Percentiles rank a stretch among this genome's conserved stretches.
These are phyloP conservation scores for Masnerella sp. DNA, from an alignment of 2,888 invertebrate species.

Conservation along the genomic window DNA sequence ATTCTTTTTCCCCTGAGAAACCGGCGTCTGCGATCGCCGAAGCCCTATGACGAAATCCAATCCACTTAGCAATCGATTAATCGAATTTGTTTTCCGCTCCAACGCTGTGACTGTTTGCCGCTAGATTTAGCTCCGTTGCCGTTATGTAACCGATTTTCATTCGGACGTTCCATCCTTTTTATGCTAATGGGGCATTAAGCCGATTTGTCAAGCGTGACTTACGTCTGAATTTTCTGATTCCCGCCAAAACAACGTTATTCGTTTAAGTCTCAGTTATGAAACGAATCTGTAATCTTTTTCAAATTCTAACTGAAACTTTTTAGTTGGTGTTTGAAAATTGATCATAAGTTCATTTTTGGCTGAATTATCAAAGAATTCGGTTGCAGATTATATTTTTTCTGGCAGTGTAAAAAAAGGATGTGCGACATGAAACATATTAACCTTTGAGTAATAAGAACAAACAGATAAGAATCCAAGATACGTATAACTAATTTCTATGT, in stretches of 20 bases:
- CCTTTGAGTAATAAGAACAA: too few species aligned
- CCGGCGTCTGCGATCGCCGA: slow-evolving; percentile 19
- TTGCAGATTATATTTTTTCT: too few species aligned
- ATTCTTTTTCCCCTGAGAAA: slow-evolving; percentile 18
- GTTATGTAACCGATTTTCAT: slow-evolving; percentile 45
- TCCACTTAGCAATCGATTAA: slow-evolving; percentile 51
- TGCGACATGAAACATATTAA: too few species aligned
- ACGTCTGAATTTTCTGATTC: slow-evolving; percentile 4
- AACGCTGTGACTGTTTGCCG: slow-evolving; percentile 18
- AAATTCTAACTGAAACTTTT: too few species aligned
- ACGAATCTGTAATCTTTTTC: too few species aligned
- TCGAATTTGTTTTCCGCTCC: slow-evolving; percentile 33
- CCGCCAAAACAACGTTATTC: background rate
- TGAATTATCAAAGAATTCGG: too few species aligned
- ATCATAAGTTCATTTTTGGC: too few species aligned
- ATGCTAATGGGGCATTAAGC: slow-evolving; percentile 41
- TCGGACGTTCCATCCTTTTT: slow-evolving; percentile 25
- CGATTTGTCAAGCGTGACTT: slow-evolving; percentile 36
- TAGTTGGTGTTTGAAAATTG: too few species aligned
- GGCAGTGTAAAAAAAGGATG: too few species aligned
- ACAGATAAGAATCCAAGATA: too few species aligned
- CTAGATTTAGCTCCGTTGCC: slow-evolving; percentile 32
- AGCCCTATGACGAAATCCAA: slow-evolving; percentile 48
- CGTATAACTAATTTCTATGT: too few species aligned
- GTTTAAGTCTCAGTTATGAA: background rate